These are phyloP conservation scores for Marisa cornuarietis DNA, from an alignment of 1,140 invertebrate genomes.

Conservation along the genomic window DNA sequence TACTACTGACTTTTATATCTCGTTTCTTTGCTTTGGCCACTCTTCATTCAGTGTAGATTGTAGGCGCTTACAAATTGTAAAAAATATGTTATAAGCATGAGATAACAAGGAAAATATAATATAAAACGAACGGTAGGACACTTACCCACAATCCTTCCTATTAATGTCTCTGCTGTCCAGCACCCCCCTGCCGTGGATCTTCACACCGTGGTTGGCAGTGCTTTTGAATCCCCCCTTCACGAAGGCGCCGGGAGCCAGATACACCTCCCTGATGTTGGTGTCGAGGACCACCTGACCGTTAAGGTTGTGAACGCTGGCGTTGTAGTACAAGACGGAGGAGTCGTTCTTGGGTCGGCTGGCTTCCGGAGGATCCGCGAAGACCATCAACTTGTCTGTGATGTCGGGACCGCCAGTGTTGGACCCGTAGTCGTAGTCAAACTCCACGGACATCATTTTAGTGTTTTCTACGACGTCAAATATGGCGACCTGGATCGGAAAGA, in stretches of 20 bases:
- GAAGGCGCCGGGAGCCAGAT: slow-evolving; percentile 21
- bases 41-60: too few species aligned
- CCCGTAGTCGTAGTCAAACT: slow-evolving; percentile 22
- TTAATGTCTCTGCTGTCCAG: slow-evolving; percentile 8
- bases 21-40: too few species aligned
- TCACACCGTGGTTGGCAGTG: neutral
- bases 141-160: slow-evolving; percentile 2
- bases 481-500: neutral
- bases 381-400: slow-evolving; percentile 25
- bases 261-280: neutral
- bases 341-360: slow-evolving; percentile 9
- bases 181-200: slow-evolving; percentile 12
- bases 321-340: slow-evolving; percentile 14
- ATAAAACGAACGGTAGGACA: neutral
- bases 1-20: too few species aligned
- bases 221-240: slow-evolving; percentile 13
- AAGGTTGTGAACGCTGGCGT: slow-evolving; percentile 13
- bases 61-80: too few species aligned
- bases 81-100: too few species aligned
- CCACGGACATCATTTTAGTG: slow-evolving; percentile 21
- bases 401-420: neutral
- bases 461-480: neutral
- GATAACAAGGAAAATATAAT: too few species aligned
- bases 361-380: slow-evolving; percentile 23
- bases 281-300: slow-evolving; percentile 7